Evolutionary conservation across 2,888 invertebrate genomes (phyloP).

Genomic region (Lasioglossum oenotherae): DNA sequence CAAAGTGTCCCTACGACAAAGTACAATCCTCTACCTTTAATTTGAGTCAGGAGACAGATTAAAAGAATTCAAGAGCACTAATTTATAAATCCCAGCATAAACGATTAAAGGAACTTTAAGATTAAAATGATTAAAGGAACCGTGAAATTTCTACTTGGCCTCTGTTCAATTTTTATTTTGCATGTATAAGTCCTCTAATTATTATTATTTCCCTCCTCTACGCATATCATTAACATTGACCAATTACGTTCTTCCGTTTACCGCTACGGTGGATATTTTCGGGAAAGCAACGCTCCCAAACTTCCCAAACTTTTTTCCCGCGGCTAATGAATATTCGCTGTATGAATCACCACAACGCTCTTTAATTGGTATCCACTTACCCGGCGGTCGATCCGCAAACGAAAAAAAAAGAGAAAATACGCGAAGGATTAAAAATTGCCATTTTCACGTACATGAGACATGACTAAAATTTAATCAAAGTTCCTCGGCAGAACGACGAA

Average conservation of each 20-base stretch:
- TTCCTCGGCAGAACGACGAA: background rate
- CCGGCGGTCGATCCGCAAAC: background rate
- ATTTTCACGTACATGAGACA: slow-evolving; percentile 7
- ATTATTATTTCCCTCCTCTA: background rate
- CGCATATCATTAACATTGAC: too few relatives aligned
- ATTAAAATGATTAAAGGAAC: background rate
- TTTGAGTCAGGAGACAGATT: background rate
- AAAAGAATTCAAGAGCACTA: too few relatives aligned
- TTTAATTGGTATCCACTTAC: background rate
- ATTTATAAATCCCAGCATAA: background rate
- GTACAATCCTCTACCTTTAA: too few relatives aligned
- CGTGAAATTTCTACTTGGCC: background rate
- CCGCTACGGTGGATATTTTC: too few relatives aligned
- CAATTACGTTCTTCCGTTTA: too few relatives aligned
- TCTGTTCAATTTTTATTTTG: background rate
- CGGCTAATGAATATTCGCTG: background rate
- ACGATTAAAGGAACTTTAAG: background rate
- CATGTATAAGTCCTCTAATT: background rate
- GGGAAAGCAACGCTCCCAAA: too few relatives aligned
- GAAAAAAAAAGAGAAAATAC: background rate
- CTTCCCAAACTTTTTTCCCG: background rate
- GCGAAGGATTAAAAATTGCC: background rate
- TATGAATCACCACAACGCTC: background rate
- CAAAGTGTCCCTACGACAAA: too few relatives aligned
- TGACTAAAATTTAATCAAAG: slow-evolving; percentile 50